A percentile compares a stretch with the other conserved stretches of the same genome.
Conservation (phyloP, 1,140 invertebrate species). For the Megalopta genalis region DNA sequence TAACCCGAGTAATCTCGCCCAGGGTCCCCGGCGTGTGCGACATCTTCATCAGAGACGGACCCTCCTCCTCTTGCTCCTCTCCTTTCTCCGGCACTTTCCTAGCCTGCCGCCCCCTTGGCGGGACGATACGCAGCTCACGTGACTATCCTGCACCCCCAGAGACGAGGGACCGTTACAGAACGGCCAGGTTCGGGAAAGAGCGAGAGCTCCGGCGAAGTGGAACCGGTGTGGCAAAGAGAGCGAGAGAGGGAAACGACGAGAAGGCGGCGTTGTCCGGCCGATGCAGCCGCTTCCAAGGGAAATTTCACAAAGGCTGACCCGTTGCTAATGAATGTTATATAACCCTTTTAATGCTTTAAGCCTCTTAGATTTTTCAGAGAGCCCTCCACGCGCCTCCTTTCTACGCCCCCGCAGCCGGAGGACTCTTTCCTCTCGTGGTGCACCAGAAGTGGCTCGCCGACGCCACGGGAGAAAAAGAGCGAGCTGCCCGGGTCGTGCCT, state of each 20-base stretch:
- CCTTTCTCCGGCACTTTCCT: constrained; percentile 57
- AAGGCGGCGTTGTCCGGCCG: constrained; percentile 46
- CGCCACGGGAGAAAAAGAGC: constrained; percentile 15
- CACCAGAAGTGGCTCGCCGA: constrained; percentile 59
- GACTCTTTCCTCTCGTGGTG: constrained; percentile 51
- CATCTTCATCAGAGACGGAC: constrained; percentile 78
- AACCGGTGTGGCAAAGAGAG: constrained; percentile 3
- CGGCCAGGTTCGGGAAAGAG: constrained; percentile 28
- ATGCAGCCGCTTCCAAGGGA: constrained; percentile 69
- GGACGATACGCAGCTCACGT: constrained; percentile 55
- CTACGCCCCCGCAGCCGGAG: constrained; percentile 31
- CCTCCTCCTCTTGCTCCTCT: constrained; percentile 41
- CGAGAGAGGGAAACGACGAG: constrained; percentile 6
- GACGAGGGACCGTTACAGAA: constrained; percentile 41
- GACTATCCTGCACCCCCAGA: constrained; percentile 55
- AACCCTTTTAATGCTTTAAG: constrained; percentile 81
- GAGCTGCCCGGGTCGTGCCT: constrained; percentile 53
- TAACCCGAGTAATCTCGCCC: constrained; percentile 76
- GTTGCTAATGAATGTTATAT: constrained; percentile 80
- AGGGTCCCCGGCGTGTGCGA: constrained; percentile 78
- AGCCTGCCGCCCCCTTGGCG: constrained; percentile 35
- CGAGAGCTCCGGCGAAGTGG: constrained; percentile 8
- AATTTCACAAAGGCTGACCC: constrained; percentile 80
- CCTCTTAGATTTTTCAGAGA: constrained; percentile 80
- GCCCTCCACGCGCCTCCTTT: constrained; percentile 65